Percentiles rank a stretch among this genome's conserved stretches.
phyloP scores from a whole-genome alignment of 2,888 invertebrate species.

The Thereva nobilitata region DNA sequence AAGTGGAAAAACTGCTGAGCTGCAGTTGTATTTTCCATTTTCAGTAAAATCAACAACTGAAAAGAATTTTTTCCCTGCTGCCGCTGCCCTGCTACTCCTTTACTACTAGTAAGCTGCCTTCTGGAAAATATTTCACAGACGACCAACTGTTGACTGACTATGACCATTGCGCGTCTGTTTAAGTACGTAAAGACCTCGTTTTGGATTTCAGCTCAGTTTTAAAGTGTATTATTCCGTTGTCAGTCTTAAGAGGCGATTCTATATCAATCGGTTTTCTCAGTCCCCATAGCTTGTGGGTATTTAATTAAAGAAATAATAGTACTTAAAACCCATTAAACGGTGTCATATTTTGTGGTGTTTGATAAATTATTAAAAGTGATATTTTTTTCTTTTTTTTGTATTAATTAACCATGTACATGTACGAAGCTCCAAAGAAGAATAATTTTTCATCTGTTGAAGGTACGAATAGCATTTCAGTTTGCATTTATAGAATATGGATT shows the following conservation, averaged over 20 bases:
- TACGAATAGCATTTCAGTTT: constrained; percentile 50
- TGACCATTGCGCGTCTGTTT: constrained; percentile 7
- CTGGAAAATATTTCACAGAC: constrained; percentile 17
- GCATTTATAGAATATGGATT: no score
- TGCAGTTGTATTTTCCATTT: constrained; percentile 30
- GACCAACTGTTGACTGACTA: not conserved
- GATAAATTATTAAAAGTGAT: no score
- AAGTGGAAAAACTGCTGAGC: constrained; percentile 33
- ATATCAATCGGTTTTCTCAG: no score
- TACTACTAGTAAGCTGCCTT: constrained; percentile 12
- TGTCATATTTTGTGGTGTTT: no score
- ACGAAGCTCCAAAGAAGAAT: constrained; percentile 73
- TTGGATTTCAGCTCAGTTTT: constrained; percentile 26
- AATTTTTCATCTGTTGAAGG: constrained; percentile 79
- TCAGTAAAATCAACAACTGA: constrained; percentile 31
- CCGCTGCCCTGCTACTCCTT: no score
- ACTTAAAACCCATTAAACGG: no score
- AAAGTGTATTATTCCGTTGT: no score
- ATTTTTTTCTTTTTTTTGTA: not conserved
- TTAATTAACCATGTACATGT: constrained; percentile 65
- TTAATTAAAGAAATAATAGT: no score
- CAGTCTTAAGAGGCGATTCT: no score
- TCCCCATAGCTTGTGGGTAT: no score
- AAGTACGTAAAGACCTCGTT: constrained; percentile 23
- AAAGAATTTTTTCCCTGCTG: constrained; percentile 13